A percentile compares a stretch with the other conserved stretches of the same genome.
These are phyloP conservation scores for Gortyna flavago DNA, from an alignment of 2,888 invertebrate species.

Conservation along the genomic window DNA sequence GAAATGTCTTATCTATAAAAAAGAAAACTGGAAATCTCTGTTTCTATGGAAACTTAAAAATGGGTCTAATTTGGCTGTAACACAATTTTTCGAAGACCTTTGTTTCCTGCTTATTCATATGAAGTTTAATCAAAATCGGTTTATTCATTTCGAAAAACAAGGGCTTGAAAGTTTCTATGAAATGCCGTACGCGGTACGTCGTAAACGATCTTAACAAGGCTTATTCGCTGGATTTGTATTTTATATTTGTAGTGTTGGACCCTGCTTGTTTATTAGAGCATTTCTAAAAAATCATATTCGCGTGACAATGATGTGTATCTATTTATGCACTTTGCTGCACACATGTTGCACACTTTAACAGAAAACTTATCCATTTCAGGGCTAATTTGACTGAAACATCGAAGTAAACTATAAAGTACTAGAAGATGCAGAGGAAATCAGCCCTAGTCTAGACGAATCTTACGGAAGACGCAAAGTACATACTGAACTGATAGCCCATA, in stretches of 20 bases:
- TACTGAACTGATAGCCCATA: constrained; percentile 78
- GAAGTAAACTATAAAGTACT: not conserved
- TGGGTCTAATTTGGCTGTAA: too few relatives aligned
- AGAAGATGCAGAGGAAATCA: not conserved
- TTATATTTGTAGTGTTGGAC: not conserved
- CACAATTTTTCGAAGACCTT: too few relatives aligned
- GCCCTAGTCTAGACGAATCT: constrained; percentile 36
- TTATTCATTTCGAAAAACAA: too few relatives aligned
- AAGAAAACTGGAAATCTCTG: too few relatives aligned
- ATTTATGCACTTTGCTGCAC: not conserved
- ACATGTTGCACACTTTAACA: not conserved
- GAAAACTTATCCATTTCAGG: not conserved
- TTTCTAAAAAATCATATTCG: not conserved
- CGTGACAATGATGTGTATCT: not conserved
- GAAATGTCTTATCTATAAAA: too few relatives aligned
- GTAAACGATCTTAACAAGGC: too few relatives aligned
- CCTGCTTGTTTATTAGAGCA: not conserved
- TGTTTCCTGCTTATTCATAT: too few relatives aligned
- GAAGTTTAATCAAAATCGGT: too few relatives aligned
- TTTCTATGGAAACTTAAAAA: too few relatives aligned
- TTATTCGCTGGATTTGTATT: not conserved
- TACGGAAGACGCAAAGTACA: constrained; percentile 78
- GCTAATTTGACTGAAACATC: not conserved
- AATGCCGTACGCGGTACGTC: too few relatives aligned
- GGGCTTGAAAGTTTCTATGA: too few relatives aligned